Evolutionary conservation across 2,113 vertebrate genomes (phyloP), one percentile per base, ranked within the genome.

Genomic region (Plecturocebus donacophilus): DNA sequence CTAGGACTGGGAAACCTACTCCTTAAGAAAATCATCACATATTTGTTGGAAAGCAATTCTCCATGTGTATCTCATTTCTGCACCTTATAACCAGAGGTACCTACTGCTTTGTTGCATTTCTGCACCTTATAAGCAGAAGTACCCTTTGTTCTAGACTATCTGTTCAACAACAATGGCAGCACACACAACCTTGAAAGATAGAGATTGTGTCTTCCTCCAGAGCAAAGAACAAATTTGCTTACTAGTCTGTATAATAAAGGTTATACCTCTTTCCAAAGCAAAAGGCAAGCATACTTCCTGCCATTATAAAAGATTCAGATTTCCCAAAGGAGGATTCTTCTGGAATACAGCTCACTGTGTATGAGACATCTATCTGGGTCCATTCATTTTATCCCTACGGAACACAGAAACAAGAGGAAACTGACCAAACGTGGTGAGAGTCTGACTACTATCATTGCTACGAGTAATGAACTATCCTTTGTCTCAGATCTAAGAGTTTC

Each of bases 191-290:
- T 95, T 90, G 32, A 25, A 77, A 95, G 70, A 90, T 0, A 35
- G 70, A 76, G 30, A 94, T 35, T 68, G 6, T 83, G 16, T 42
- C 23, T 90, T 58, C 35, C 84, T 93, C 75, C 49, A 94, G 21
- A 47, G 42, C 32, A 66, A 82, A 95, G 40, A 40, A 23, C 54
- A 94, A 56, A 64, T 70, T 81, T 84, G 9, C 61, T 90, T 80
- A 85, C 64, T n/a, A 92, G 52, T 21, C 20, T 95, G 1, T 56
- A 6, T 70, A 56, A 84, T 76, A 66, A 94, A 89, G 16, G 90
- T n/a, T n/a, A 5, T 45, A 87, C 70, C n/a, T 79, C 58, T 54
- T 79, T 95, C n/a, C 64, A 95, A 84, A 85, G 38, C 64, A 95
- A 95, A 95, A 54, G 8, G 8, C 21, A 80, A 32, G 16, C 20